Base-by-base conservation (phyloP, 2,888 invertebrate species). In the Brenthis hecate region DNA sequence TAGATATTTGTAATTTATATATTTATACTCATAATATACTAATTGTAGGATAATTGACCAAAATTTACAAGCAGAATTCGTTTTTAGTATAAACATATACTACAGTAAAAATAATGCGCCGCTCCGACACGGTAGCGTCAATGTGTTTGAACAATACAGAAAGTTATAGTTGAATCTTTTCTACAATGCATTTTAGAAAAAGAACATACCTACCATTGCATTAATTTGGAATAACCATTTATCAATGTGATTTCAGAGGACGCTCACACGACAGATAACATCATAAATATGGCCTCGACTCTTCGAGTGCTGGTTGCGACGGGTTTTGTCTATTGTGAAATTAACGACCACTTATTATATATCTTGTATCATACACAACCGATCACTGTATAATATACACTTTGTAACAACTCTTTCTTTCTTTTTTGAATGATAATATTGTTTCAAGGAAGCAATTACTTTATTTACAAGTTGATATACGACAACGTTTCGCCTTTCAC, bases 261-360 rank as follows among this genome's bases (percentile, higher is more conserved):
- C 91, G 92, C 92, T 92, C 89, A 91, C 86, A 91, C 86, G 81
- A 88, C 86, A 93, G 93, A 93, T 93, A 93, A 93, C 93, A 93
- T 93, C 93, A 91, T 94, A 94, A 94, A 94, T 94, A 94, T 94
- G 94, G 94, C 94, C 94, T 94, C 90, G 78, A 86, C 81, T 86
- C 85, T 81, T 88, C 83, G 88, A 89, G 87, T 86, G 84, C 85
- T 92, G 85, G 94, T 89, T 91, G 87, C 87, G 89, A 93, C 88
- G 89, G 88, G 91, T 91, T 92, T 90, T 88, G 88, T 89, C 91
- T 91, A 89, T 90, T 90, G 91, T 91, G 91, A 89, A 90, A 90
- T 84, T 81, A 86, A 87, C 84, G 84, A 80, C 81, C 83, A 88
- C 85, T 86, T 80, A 81, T 81, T 80, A 81, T 77, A 74, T 81